Evolutionary conservation across 2,113 vertebrate genomes (phyloP).

Genomic region (Scolopax mira): DNA sequence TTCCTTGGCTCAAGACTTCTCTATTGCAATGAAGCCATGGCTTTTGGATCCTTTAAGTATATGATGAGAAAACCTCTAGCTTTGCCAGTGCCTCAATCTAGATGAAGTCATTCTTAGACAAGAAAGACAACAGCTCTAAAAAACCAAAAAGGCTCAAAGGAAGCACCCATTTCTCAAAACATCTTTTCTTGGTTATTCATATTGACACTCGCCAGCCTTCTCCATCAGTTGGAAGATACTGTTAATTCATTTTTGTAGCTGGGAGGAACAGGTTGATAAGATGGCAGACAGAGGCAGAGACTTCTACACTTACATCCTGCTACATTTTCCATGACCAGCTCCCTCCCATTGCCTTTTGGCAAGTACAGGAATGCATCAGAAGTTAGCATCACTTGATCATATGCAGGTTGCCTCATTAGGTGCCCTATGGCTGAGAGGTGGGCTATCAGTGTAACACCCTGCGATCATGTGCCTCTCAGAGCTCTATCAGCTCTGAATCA

Average conservation of each 20-base stretch:
- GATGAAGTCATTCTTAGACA: not conserved
- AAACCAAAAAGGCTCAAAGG: not conserved
- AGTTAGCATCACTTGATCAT: not conserved
- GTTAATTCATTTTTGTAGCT: not conserved
- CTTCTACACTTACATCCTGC: accelerated
- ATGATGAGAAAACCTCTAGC: not conserved
- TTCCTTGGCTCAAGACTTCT: not conserved
- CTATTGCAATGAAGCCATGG: not conserved
- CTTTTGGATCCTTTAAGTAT: not conserved
- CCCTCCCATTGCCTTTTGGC: not conserved
- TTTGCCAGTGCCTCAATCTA: not conserved
- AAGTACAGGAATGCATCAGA: not conserved
- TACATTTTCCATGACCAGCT: not conserved
- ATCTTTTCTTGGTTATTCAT: not conserved
- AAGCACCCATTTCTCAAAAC: not conserved
- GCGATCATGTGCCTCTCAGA: accelerated
- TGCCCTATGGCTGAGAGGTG: not conserved
- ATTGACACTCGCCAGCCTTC: not conserved
- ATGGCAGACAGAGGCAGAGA: not conserved
- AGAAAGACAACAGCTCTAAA: not conserved
- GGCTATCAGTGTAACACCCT: not conserved
- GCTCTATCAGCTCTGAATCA: not conserved
- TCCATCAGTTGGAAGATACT: not conserved
- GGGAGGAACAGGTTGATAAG: not conserved
- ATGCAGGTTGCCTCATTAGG: not conserved